Evolutionary conservation across 2,113 vertebrate species (phyloP).

Genomic region (Pterophyllum scalare): DNA sequence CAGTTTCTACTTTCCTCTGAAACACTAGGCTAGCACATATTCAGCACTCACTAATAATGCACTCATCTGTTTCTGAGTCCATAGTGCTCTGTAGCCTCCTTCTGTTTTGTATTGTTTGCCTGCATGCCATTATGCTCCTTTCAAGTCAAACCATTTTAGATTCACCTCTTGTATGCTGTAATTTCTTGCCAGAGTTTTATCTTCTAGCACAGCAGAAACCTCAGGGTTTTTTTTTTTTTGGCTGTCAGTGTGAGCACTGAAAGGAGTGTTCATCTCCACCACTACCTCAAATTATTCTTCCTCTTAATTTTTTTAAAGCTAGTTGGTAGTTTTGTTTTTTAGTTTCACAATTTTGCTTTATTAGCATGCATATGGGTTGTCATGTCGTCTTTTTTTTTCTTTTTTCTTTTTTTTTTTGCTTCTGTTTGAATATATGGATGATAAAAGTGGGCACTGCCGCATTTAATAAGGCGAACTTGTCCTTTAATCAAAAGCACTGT

Average conservation of each 20-base stretch:
- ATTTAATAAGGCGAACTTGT: background rate
- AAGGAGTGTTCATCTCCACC: background rate
- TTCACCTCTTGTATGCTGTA: constrained; percentile 15
- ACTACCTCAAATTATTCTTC: background rate
- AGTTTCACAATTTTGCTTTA: background rate
- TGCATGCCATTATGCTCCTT: constrained; percentile 20
- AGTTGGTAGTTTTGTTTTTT: background rate
- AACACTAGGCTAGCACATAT: background rate
- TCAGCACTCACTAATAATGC: constrained; percentile 13
- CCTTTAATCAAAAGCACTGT: constrained; percentile 26
- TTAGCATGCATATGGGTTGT: background rate
- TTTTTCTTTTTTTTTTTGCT: too few species aligned
- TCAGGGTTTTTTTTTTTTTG: background rate
- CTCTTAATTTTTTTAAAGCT: background rate
- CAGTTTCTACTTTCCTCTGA: constrained; percentile 10
- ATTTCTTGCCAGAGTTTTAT: constrained; percentile 33
- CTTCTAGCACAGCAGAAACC: constrained; percentile 1
- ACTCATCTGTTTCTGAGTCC: background rate
- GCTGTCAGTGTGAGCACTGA: background rate
- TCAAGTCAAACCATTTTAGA: constrained; percentile 34
- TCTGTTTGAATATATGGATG: background rate
- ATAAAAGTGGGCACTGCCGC: background rate
- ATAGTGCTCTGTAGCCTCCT: background rate
- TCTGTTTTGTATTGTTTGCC: constrained; percentile 16
- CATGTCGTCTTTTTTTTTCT: background rate